phyloP scores from a whole-genome alignment of 2,797 vertebrate species.

The Amazona ochrocephala region DNA sequence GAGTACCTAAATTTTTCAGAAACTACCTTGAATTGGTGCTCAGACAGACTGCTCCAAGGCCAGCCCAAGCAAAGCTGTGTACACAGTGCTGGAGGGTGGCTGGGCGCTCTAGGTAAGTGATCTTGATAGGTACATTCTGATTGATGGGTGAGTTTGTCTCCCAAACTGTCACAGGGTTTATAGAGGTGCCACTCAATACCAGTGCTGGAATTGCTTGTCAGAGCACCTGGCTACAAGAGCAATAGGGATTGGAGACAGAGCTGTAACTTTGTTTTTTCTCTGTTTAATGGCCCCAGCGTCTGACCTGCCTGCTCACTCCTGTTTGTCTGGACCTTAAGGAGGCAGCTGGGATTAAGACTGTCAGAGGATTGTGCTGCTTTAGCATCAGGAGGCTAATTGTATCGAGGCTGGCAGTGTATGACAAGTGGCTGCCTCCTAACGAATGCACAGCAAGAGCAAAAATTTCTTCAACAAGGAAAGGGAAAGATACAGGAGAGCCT shows the following conservation, averaged over 20 bases:
- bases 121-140: constrained; percentile 92
- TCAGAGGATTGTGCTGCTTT: constrained; percentile 58
- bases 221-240: constrained; percentile 77
- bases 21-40: not conserved
- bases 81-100: constrained; percentile 44
- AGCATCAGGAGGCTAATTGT: constrained; percentile 32
- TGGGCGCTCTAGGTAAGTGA: constrained; percentile 81
- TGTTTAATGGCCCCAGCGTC: constrained; percentile 71
- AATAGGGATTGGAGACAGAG: constrained; percentile 77
- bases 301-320: constrained; percentile 76
- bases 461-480: not conserved
- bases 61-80: constrained; percentile 58
- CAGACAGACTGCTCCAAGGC: not conserved
- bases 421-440: not conserved
- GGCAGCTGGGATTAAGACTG: constrained; percentile 70
- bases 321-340: constrained; percentile 71
- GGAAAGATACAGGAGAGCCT: not conserved
- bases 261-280: constrained; percentile 82
- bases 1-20: constrained; percentile 47
- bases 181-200: constrained; percentile 93
- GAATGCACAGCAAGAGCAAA: not conserved
- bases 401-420: not conserved
- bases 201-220: constrained; percentile 82
- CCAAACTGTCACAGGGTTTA: constrained; percentile 95
- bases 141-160: constrained; percentile 93